Base-by-base conservation (phyloP, 2,888 invertebrate genomes). In the Timema cristinae region DNA sequence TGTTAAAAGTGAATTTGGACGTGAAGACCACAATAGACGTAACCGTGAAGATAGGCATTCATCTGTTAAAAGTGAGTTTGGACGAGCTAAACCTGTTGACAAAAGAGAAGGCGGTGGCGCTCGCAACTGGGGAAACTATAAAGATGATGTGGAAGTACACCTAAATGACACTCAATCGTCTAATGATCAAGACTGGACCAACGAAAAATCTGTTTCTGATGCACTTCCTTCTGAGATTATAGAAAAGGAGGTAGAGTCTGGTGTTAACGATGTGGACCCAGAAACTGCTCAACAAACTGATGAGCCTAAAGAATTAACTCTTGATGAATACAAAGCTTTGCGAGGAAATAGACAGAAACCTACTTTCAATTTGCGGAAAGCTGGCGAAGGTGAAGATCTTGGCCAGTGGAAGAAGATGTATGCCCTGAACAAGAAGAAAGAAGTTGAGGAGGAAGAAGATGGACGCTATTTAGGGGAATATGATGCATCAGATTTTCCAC, bases 71-170 rank as follows among this genome's bases (percentile, higher is more conserved):
- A 32, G 32, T 32, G 32, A 32, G 32, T 32, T 32, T 32, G 32
- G 32, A 32, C 32, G 97, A 79, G 91, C 97, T 76, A 97, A 97
- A 84, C 89, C 95, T 76, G 89, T 94, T 78, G 97, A 97, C 83
- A 97, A 97, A 85, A 91, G 94, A 77, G 96, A 97, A 79, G 97
- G 97, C 78, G 93, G 90, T 82, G 97, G 97, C 76, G 91, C 95
- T 77, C 94, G 95, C 83, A 97, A 97, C 86, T 97, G 97, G 97
- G 75, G 75, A 78, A 93, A 93, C 76, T 88, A 93, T 79, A 93
- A 93, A 84, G 96, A 97, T 82, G 94, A 95, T 78, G 89, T 95
- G 79, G 94, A 91, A 87, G 32, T 32, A 32, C 32, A 32, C 32
- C 32, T 32, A 32, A 32, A 32, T 32, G 32, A 32, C 32, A 32